A percentile compares a stretch with the other conserved stretches of the same genome.
Evolutionary conservation across 2,113 vertebrate genomes (phyloP).

Genomic region (Leptobrachium ailaonicum): DNA sequence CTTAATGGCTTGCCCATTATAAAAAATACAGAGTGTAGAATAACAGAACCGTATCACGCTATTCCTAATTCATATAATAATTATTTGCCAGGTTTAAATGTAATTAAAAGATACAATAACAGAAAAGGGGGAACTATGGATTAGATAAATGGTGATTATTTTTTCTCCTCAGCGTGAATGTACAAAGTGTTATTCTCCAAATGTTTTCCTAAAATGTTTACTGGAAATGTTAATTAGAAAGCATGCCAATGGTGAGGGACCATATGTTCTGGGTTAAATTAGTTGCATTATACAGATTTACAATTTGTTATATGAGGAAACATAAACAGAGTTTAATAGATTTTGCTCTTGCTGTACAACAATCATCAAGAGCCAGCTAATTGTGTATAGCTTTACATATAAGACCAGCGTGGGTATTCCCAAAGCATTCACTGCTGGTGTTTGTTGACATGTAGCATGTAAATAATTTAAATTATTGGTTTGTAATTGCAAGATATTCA

Average conservation of each 20-base stretch:
- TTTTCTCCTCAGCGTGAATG: neutral
- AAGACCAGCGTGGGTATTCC: too few relatives aligned
- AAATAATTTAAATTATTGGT: too few relatives aligned
- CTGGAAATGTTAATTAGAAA: neutral
- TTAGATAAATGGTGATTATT: constrained; percentile 1
- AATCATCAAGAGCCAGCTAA: too few relatives aligned
- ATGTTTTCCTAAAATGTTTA: neutral
- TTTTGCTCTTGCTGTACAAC: too few relatives aligned
- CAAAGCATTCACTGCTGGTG: too few relatives aligned
- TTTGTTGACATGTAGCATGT: too few relatives aligned
- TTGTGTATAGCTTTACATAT: too few relatives aligned
- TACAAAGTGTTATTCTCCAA: neutral
- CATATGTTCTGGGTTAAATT: neutral
- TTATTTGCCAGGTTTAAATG: neutral
- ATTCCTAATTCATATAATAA: neutral
- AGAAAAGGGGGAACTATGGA: neutral
- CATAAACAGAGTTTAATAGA: too few relatives aligned
- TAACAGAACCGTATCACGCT: neutral
- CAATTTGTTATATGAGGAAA: neutral
- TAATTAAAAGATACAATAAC: neutral
- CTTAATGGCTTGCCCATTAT: neutral
- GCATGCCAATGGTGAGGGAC: neutral
- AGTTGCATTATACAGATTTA: neutral
- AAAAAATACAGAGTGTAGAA: neutral
- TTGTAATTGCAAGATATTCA: too few relatives aligned